phyloP scores from a whole-genome alignment of 2,888 invertebrate genomes.

The Rhamnusium bicolor region DNA sequence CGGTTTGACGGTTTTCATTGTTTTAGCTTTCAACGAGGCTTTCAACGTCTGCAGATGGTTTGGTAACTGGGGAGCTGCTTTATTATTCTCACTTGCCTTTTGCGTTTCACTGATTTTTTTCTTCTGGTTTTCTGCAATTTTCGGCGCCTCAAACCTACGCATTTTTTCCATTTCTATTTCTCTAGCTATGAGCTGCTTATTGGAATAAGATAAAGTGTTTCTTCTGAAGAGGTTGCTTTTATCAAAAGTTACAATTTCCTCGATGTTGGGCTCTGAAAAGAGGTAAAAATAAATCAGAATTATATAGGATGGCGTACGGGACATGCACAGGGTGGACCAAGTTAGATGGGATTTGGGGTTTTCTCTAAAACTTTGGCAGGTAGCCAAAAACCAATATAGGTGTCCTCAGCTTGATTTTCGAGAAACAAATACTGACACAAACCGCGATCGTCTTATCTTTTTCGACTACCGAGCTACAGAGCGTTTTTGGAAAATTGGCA shows the following conservation, averaged over 20 bases:
- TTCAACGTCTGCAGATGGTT: slow-evolving; percentile 82
- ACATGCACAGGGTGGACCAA: too few species aligned
- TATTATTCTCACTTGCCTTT: slow-evolving; percentile 51
- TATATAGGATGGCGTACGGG: too few species aligned
- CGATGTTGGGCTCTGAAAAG: slow-evolving; percentile 85
- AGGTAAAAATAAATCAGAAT: too few species aligned
- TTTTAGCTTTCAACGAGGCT: slow-evolving; percentile 71
- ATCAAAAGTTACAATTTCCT: slow-evolving; percentile 75
- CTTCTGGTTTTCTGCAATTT: slow-evolving; percentile 60
- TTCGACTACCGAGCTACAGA: too few species aligned
- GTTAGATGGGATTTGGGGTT: too few species aligned
- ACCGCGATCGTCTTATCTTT: too few species aligned
- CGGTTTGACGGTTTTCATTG: slow-evolving; percentile 60
- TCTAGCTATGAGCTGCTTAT: slow-evolving; percentile 85
- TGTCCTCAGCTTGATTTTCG: too few species aligned
- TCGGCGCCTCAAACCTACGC: slow-evolving; percentile 50
- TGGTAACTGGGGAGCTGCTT: slow-evolving; percentile 70
- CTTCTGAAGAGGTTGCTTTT: slow-evolving; percentile 35
- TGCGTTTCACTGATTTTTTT: slow-evolving; percentile 59
- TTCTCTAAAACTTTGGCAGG: too few species aligned
- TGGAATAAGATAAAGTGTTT: slow-evolving; percentile 76
- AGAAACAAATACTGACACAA: too few species aligned
- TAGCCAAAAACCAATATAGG: too few species aligned
- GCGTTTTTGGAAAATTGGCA: too few species aligned
- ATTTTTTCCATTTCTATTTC: slow-evolving; percentile 88